Evolutionary conservation across 2,113 vertebrate species (phyloP).

Genomic region (Peromyscus leucopus): DNA sequence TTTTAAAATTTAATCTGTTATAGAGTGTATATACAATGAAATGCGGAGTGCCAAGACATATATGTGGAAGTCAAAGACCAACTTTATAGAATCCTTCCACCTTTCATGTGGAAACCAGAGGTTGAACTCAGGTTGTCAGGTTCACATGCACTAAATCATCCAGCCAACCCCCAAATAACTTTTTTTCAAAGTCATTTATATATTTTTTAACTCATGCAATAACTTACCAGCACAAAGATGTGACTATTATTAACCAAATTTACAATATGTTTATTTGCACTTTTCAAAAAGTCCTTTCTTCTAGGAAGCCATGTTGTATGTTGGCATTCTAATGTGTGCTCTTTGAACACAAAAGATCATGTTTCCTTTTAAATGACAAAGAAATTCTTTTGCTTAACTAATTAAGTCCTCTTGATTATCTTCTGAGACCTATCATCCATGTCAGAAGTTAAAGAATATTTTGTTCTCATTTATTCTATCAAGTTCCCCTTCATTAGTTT

Average conservation of each 20-base stretch:
- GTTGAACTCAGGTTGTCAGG: not conserved
- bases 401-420: constrained; percentile 53
- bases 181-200: not conserved
- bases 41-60: too few species aligned
- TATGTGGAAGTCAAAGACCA: not conserved
- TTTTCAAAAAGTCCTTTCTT: not conserved
- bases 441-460: constrained; percentile 60
- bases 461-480: constrained; percentile 66
- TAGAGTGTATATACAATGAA: not conserved
- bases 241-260: not conserved
- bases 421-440: constrained; percentile 16
- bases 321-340: not conserved
- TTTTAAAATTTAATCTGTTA: not conserved
- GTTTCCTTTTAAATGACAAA: constrained; percentile 47
- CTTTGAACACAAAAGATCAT: constrained; percentile 11
- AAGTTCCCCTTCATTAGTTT: constrained; percentile 59
- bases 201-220: not conserved
- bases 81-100: too few species aligned
- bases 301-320: not conserved
- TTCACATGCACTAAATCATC: too few species aligned
- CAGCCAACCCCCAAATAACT: not conserved
- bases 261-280: not conserved
- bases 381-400: constrained; percentile 33
- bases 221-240: not conserved
- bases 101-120: not conserved